phyloP scores from a whole-genome alignment of 2,797 vertebrate genomes.

The Chiroxiphia lanceolata region DNA sequence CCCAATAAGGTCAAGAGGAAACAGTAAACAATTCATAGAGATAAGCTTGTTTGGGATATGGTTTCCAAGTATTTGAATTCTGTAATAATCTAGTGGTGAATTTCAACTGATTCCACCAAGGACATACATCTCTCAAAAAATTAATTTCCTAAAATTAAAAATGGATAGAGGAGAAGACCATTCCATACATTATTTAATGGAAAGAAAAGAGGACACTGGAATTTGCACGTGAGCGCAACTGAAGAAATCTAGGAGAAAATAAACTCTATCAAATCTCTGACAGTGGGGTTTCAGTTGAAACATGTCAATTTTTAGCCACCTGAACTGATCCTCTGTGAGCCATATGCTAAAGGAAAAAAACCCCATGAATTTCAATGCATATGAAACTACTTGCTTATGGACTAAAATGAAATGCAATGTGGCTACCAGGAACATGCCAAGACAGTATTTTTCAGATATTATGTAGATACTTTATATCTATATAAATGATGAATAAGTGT shows the following conservation, averaged over 20 bases:
- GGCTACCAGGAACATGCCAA: background rate
- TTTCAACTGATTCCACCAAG: background rate
- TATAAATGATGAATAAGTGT: background rate
- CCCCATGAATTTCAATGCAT: background rate
- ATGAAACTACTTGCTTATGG: background rate
- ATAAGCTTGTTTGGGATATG: background rate
- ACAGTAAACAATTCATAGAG: background rate
- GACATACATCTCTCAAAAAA: background rate
- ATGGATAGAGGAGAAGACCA: background rate
- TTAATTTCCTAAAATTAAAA: background rate
- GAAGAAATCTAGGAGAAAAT: background rate
- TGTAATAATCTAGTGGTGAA: background rate
- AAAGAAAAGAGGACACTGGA: background rate
- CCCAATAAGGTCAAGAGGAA: background rate
- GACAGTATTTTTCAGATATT: background rate
- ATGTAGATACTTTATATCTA: background rate
- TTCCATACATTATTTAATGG: background rate
- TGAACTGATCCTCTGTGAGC: background rate
- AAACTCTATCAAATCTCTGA: background rate
- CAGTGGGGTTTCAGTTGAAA: background rate
- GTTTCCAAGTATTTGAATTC: background rate
- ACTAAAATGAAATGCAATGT: background rate
- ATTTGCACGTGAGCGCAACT: background rate
- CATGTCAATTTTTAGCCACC: rapidly evolving
- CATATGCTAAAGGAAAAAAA: background rate